Evolutionary conservation across 2,797 vertebrate genomes (phyloP), one percentile per base, ranked within the genome.

Genomic region (Semotilus atromaculatus): DNA sequence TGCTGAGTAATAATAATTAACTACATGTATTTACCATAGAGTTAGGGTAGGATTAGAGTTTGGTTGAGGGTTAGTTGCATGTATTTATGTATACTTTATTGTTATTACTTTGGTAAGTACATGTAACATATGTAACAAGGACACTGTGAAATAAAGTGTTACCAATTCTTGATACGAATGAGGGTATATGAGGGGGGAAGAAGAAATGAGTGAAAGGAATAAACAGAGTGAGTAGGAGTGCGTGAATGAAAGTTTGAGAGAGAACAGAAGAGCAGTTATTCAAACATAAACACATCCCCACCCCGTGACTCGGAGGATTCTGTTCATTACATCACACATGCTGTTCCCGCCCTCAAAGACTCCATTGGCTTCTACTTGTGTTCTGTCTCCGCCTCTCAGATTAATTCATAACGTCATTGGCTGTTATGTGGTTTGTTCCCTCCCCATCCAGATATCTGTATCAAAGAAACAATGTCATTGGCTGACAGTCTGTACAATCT

Each of bases 401-500:
- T 71, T 21, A 51, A 53, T 19, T 72, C 48, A 80, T 43, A 77
- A 67, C 3, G 0, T 40, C 14, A 71, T 23, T 73, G 34, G 36
- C 45, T 77, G 53, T 48, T 36, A 5, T 53, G 18, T 34, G 26
- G 18, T 75, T 21, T 82, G 62, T 86, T 86, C 29, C 83, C 80
- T 31, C 84, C 80, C 64, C 29, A 13, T 88, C 84, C 94, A 99
- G 98, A 99, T 94, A 96, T 99, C 91, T 99, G 98, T 93, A 94
- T 99, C 89, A 99, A 99, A 92, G 98, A 98, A 92, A 96, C 96
- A 3, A 98, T 99, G 97, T 99, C 98, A 78, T 92, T 99, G 95
- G 98, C 97, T 13, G 98, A 99, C 93, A 98, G 97, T 91, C 93
- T 99, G 75, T 99, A 98, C 93, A 99, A 99, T 91, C 96, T 99